phyloP scores from a whole-genome alignment of 2,888 invertebrate genomes.

The Eupithecia subfuscata region DNA sequence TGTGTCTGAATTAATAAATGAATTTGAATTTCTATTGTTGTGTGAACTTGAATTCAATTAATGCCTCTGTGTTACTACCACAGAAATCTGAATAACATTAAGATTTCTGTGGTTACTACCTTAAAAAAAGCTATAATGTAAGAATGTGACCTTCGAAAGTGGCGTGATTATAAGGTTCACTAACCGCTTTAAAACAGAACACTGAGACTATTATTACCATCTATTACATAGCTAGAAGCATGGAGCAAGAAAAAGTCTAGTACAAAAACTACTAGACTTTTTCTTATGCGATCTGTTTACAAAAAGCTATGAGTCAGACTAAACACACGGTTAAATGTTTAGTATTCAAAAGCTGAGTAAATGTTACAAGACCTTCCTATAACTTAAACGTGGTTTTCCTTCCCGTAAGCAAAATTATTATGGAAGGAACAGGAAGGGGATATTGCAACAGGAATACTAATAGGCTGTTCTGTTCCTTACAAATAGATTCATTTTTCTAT shows the following conservation, averaged over 20 bases:
- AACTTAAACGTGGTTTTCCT: neutral
- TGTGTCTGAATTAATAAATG: too few relatives aligned
- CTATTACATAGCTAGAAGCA: neutral
- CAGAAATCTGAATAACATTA: too few relatives aligned
- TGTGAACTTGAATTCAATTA: too few relatives aligned
- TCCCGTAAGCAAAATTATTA: neutral
- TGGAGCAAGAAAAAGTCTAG: too few relatives aligned
- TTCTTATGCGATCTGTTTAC: neutral
- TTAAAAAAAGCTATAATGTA: neutral
- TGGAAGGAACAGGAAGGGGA: neutral
- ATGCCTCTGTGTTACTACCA: neutral
- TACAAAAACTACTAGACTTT: too few relatives aligned
- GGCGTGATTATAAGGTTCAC: constrained; percentile 5
- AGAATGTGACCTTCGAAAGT: neutral
- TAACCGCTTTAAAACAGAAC: neutral
- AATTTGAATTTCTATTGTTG: too few relatives aligned
- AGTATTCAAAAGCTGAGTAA: neutral
- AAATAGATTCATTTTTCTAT: neutral
- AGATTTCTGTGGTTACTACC: too few relatives aligned
- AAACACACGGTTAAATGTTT: neutral
- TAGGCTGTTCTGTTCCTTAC: neutral
- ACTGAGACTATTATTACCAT: neutral
- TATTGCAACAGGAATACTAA: neutral
- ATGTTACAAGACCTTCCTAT: neutral
- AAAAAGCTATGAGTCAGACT: constrained; percentile 2